Evolutionary conservation across 2,113 vertebrate genomes (phyloP), one percentile per base, ranked within the genome.

Genomic region (Pachycephala philippinensis): DNA sequence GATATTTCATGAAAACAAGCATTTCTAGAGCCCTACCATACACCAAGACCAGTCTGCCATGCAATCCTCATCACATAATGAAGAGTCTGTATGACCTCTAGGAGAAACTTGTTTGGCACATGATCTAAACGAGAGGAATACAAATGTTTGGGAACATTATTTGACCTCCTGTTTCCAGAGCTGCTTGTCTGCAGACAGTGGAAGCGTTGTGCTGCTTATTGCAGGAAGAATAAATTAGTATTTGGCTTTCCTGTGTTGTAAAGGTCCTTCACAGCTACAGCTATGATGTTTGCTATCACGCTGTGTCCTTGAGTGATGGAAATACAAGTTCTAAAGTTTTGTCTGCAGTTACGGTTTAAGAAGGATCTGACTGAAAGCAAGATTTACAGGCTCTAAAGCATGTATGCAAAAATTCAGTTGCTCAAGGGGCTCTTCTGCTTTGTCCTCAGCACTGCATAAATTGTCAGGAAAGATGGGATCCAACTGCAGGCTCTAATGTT

Each of bases 391-490:
- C 42, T 90, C 8, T 88, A 37, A 93, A 84, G 10, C 31, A 50
- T 21, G 31, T 18, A 95, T 88, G 76, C 78, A 94, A 66, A 92
- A 92, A 88, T 37, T 49, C 6, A 2, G 35, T 93, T 92, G 71
- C 76, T 90, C 39, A 66, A 86, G 93, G 84, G 80, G 33, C 19
- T 95, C 44, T 74, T 84, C 47, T 90, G 76, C 85, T 92, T 91
- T 95, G 89, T 94, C 81, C 90, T 90, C 45, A 76, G 53, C 61
- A 66, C 35, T 87, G 82, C 26, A 74, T 64, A 96, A 92, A 89
- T 90, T 83, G 40, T 54, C 74, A 44, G 76, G 49, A 87, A 94
- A 89, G 54, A 78, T 39, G 44, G 56, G n/a, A 89, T 84, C 68
- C 80, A 84, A 14, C 80, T 35, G 68, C 88, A 92, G 49, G 44